phyloP scores from a whole-genome alignment of 2,113 vertebrate species.

The Tachysurus fulvidraco region DNA sequence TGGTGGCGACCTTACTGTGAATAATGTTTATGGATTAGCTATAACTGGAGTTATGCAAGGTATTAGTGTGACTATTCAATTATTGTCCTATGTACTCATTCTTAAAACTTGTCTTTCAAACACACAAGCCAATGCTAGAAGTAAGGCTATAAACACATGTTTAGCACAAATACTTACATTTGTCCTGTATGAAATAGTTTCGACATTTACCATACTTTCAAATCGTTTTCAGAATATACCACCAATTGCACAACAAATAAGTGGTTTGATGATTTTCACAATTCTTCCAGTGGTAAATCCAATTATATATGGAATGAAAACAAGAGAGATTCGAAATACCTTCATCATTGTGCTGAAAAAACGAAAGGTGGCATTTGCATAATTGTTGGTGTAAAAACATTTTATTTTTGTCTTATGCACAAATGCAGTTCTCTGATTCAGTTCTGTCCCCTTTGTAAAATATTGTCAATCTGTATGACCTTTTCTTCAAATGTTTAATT shows the following conservation, averaged over 20 bases:
- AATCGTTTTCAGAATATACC: slow-evolving; percentile 40
- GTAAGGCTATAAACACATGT: slow-evolving; percentile 54
- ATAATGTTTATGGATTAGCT: slow-evolving; percentile 52
- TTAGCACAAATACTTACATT: slow-evolving; percentile 35
- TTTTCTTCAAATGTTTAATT: background rate
- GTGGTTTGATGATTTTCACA: slow-evolving; percentile 31
- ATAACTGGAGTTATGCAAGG: slow-evolving; percentile 45
- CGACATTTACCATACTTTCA: slow-evolving; percentile 27
- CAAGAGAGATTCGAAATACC: slow-evolving; percentile 43
- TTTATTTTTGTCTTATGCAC: background rate
- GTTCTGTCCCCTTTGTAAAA: background rate
- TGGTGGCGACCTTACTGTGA: slow-evolving; percentile 43
- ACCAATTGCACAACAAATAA: slow-evolving; percentile 23
- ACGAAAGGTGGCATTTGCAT: slow-evolving; percentile 13
- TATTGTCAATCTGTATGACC: background rate
- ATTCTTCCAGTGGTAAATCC: slow-evolving; percentile 46
- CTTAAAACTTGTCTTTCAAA: slow-evolving; percentile 43
- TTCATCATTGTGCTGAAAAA: slow-evolving; percentile 31
- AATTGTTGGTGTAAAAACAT: background rate
- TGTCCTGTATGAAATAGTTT: slow-evolving; percentile 36
- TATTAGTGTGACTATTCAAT: slow-evolving; percentile 30
- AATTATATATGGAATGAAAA: slow-evolving; percentile 54
- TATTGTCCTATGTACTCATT: slow-evolving; percentile 51
- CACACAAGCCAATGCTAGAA: slow-evolving; percentile 41
- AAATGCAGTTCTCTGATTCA: background rate